A percentile compares a stretch with the other conserved stretches of the same genome.
Conservation (phyloP, 2,113 vertebrate genomes). For the Ictidomys tridecemlineatus region DNA sequence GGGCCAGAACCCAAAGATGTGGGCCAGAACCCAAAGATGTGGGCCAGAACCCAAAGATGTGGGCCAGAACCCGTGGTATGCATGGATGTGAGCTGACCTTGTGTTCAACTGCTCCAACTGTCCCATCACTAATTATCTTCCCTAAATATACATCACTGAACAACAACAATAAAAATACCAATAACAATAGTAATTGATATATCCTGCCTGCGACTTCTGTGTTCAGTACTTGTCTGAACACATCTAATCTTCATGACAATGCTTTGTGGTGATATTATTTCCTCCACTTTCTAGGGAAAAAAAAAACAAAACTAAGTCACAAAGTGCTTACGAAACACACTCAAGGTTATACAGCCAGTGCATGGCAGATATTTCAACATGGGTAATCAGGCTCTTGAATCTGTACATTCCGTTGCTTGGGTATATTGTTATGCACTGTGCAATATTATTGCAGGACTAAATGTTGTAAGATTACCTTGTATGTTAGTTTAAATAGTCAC, state of each 20-base stretch:
- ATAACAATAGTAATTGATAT: neutral
- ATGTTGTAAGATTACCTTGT: neutral
- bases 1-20: neutral
- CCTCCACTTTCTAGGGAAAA: neutral
- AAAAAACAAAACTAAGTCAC: neutral
- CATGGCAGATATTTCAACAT: neutral
- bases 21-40: too few species aligned
- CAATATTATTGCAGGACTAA: neutral
- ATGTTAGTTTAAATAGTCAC: neutral
- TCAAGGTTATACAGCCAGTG: neutral
- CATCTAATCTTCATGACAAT: neutral
- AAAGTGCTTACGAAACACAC: neutral
- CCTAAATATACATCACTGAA: neutral
- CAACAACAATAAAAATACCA: neutral
- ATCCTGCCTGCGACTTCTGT: neutral
- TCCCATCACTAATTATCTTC: neutral
- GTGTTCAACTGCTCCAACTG: neutral
- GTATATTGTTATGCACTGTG: fast-evolving
- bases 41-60: too few species aligned
- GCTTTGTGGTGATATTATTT: neutral
- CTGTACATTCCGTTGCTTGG: neutral
- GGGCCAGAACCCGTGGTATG: neutral
- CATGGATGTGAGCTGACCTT: neutral
- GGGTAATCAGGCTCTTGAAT: neutral
- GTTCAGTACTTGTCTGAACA: neutral